A percentile compares a stretch with the other conserved stretches of the same genome.
These are phyloP conservation scores for Ramphastos sulfuratus DNA, from an alignment of 2,113 vertebrate species.

Conservation along the genomic window DNA sequence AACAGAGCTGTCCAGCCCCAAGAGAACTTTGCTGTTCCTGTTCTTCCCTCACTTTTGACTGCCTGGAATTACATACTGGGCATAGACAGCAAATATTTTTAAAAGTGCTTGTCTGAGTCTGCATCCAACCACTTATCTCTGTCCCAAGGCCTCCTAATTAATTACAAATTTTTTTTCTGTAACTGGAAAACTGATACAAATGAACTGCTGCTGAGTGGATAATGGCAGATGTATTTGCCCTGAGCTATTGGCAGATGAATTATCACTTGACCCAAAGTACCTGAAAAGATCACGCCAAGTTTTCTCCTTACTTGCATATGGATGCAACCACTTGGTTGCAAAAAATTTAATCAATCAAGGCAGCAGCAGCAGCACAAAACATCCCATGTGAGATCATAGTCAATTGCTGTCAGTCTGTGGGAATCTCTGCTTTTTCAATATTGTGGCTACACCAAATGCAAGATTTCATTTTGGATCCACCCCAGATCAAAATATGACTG, in stretches of 20 bases:
- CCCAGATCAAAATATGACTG: not conserved
- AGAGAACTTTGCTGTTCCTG: not conserved
- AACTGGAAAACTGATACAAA: slow-evolving; percentile 2
- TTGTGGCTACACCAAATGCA: not conserved
- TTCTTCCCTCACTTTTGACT: not conserved
- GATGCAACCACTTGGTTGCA: not conserved
- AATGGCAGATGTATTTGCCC: slow-evolving; percentile 22
- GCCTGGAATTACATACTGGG: not conserved
- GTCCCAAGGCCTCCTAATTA: not conserved
- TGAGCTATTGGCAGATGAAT: slow-evolving; percentile 26
- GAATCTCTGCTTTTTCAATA: slow-evolving; percentile 8
- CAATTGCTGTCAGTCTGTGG: not conserved
- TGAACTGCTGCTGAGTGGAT: not conserved
- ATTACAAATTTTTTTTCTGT: not conserved
- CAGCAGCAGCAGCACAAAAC: slow-evolving; percentile 5
- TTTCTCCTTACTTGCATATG: not conserved
- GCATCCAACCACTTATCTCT: not conserved
- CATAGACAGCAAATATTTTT: not conserved
- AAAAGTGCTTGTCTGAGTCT: not conserved
- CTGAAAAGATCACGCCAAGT: not conserved
- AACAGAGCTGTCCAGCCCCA: not conserved
- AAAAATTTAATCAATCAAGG: slow-evolving; percentile 44
- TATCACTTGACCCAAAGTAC: slow-evolving; percentile 27
- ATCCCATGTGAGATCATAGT: not conserved
- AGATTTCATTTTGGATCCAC: not conserved